Evolutionary conservation across 2,113 vertebrate genomes (phyloP).

Genomic region (Phasianus colchicus): DNA sequence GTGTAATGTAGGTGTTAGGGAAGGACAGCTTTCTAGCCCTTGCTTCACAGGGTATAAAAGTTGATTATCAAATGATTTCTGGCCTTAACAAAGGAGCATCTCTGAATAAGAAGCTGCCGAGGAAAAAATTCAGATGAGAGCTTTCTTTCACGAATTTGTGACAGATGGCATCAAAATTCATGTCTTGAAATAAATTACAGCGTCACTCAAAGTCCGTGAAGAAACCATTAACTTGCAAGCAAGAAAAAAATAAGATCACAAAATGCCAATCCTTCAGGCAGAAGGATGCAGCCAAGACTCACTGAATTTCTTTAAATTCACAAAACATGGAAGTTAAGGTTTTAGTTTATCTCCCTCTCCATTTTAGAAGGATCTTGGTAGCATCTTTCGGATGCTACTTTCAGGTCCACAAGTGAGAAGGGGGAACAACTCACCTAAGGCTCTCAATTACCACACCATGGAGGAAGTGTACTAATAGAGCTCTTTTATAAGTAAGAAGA

Average conservation of each 20-base stretch:
- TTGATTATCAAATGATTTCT: background rate
- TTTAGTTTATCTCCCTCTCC: background rate
- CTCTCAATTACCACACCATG: background rate
- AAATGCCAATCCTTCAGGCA: background rate
- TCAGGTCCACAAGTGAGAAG: fast-evolving
- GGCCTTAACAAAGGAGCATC: background rate
- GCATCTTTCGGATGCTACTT: background rate
- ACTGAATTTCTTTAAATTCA: background rate
- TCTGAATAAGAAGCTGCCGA: background rate
- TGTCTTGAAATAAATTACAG: background rate
- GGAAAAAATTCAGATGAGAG: background rate
- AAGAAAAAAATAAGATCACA: background rate
- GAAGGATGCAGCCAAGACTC: background rate
- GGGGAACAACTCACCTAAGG: background rate
- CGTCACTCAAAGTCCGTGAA: background rate
- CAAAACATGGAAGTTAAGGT: background rate
- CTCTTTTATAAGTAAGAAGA: background rate
- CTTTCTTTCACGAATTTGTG: background rate
- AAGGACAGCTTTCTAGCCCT: background rate
- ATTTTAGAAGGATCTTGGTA: background rate
- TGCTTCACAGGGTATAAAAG: background rate
- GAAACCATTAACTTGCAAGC: background rate
- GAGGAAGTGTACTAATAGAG: background rate
- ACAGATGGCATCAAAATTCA: background rate
- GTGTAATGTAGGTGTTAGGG: background rate